Base-by-base conservation (phyloP, 2,113 vertebrate genomes). In the Diphyllodes magnificus region DNA sequence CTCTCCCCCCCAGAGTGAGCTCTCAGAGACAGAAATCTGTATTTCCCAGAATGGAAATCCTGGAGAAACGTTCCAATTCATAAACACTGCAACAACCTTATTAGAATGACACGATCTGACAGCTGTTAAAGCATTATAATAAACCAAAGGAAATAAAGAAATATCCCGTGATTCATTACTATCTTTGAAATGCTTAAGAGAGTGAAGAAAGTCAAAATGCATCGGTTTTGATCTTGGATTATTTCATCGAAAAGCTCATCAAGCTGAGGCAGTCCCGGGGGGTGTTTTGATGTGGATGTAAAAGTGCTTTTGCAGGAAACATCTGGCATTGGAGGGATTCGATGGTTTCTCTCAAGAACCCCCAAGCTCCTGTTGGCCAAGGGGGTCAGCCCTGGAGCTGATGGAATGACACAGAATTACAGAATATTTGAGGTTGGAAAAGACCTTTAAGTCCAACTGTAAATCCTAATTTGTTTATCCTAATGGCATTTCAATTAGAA, bases 51-150 rank as follows among this genome's bases (percentile, higher is more conserved):
- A 84, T n/a, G 81, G 89, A 91, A 92, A 92, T 87, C 77, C 89
- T 89, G 78, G 24, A 92, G 89, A 79, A 86, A 65, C 0, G 23
- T 80, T 97, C 93, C 91, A 76, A 87, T 87, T 89, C 81, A 87
- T 91, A 91, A 94, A 87, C 93, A 95, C 82, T 17, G 87, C 35
- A 95, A 85, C 63, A 89, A 54, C 59, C 73, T 91, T 45, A 76
- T 76, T 85, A 60, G 49, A 91, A 66, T 39, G 81, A 82, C 90
- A 82, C 2, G 0, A 64, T 50, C 75, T 93, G 95, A 93, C 90
- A 94, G 93, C 75, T 90, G 89, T 37, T 92, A 79, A 91, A 95
- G 59, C 31, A 15, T 61, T 69, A 30, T 56, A 86, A 93, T 68
- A 88, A 95, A 92, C 45, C 64, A 51, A 53, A 51, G 71, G 53